These are phyloP conservation scores for Dermolepida albohirtum DNA, from an alignment of 2,888 invertebrate genomes.

Conservation along the genomic window DNA sequence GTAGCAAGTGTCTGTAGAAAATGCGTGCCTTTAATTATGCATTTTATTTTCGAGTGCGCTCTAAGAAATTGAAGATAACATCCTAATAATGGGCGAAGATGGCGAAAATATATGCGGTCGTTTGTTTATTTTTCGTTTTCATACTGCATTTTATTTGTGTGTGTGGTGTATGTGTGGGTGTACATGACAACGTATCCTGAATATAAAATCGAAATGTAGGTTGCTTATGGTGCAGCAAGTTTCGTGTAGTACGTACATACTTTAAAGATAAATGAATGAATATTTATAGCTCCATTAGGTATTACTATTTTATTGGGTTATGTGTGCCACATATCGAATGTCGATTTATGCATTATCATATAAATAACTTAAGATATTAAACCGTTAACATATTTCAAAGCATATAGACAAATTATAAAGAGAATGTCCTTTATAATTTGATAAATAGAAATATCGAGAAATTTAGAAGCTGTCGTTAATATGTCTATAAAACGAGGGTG, in stretches of 20 bases:
- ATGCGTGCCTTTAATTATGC: constrained; percentile 37
- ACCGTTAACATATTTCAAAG: constrained; percentile 2
- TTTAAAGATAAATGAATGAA: constrained; percentile 24
- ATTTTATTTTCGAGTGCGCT: constrained; percentile 26
- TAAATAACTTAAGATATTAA: constrained; percentile 1
- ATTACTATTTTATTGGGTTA: constrained; percentile 18
- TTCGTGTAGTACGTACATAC: constrained; percentile 13
- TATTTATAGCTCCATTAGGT: constrained; percentile 12
- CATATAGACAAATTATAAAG: too few species aligned
- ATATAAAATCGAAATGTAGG: constrained; percentile 8
- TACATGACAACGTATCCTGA: neutral
- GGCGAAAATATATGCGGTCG: constrained; percentile 23
- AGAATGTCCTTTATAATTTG: too few species aligned
- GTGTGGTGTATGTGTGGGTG: neutral
- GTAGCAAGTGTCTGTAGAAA: constrained; percentile 20
- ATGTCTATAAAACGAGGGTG: too few species aligned
- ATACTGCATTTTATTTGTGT: neutral
- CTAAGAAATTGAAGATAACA: constrained; percentile 39
- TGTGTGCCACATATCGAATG: neutral
- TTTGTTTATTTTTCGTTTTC: constrained; percentile 13
- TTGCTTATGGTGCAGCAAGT: neutral
- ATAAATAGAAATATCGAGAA: too few species aligned
- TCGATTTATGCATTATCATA: too few species aligned
- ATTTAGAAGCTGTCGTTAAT: too few species aligned
- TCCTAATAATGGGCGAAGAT: constrained; percentile 29